phyloP scores from a whole-genome alignment of 2,888 invertebrate species.

The Chrysomela aeneicollis region DNA sequence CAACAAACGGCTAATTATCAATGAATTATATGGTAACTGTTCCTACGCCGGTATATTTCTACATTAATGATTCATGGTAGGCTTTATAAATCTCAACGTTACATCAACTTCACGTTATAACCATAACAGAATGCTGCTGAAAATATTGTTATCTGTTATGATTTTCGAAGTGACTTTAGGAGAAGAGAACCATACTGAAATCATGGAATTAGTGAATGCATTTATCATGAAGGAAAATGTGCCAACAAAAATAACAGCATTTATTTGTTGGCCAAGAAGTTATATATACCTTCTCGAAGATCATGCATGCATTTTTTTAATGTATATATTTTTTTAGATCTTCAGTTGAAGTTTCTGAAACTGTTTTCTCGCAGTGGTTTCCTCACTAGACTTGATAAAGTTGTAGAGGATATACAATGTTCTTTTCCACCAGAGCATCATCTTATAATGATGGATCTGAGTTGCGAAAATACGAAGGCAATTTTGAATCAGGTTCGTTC shows the following conservation, averaged over 20 bases:
- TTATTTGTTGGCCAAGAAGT: neutral
- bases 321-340: neutral
- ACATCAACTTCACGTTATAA: neutral
- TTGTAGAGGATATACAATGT: neutral
- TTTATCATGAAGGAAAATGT: neutral
- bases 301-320: neutral
- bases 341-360: neutral
- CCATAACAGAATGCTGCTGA: neutral
- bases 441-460: neutral
- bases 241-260: neutral
- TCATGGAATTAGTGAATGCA: neutral
- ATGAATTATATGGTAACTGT: neutral
- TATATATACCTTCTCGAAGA: neutral
- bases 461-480: neutral
- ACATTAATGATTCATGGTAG: neutral
- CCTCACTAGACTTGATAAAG: neutral
- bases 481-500: neutral
- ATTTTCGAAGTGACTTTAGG: neutral
- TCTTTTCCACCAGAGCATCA: neutral
- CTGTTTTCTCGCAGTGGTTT: neutral
- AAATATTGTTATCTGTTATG: neutral
- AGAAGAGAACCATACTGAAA: constrained; percentile 3
- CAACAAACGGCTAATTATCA: constrained; percentile 1
- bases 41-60: neutral
- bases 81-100: neutral